These are phyloP conservation scores for Romanogobio albipinnatus DNA, from an alignment of 2,113 vertebrate species.

Conservation along the genomic window DNA sequence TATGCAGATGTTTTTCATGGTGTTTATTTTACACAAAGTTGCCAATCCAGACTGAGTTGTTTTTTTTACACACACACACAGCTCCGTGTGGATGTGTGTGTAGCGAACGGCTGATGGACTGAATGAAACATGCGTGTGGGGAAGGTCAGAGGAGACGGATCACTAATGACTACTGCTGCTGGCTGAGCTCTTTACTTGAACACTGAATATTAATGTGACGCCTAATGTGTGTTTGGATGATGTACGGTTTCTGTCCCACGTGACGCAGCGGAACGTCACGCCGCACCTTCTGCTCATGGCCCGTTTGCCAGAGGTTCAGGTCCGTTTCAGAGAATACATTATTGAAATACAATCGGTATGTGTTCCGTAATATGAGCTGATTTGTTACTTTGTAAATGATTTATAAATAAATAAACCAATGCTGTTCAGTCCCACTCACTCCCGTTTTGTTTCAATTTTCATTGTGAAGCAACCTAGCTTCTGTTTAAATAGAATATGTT, in stretches of 20 bases:
- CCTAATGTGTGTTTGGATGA: too few species aligned
- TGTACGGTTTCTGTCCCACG: neutral
- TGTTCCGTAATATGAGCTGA: conserved; percentile 24
- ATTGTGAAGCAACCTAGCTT: neutral
- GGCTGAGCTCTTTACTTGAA: conserved; percentile 19
- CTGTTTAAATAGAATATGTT: too few species aligned
- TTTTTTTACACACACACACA: neutral
- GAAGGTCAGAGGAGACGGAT: neutral
- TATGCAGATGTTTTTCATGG: conserved; percentile 2
- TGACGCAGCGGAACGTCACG: too few species aligned
- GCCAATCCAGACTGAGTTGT: neutral
- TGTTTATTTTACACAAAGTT: conserved; percentile 33
- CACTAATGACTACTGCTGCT: conserved; percentile 17
- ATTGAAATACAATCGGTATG: neutral
- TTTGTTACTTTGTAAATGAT: conserved; percentile 53
- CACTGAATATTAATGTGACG: conserved; percentile 25
- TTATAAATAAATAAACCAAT: conserved; percentile 48
- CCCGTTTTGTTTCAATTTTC: neutral
- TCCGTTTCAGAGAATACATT: too few species aligned
- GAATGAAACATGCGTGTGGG: too few species aligned
- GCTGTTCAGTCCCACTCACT: neutral
- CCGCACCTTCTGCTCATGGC: neutral
- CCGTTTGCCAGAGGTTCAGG: too few species aligned
- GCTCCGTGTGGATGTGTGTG: neutral
- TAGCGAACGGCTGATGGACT: too few species aligned